These are phyloP conservation scores for Epizoanthus rinbou DNA, from an alignment of 92 coral and sea anemone species.

Conservation along the genomic window DNA sequence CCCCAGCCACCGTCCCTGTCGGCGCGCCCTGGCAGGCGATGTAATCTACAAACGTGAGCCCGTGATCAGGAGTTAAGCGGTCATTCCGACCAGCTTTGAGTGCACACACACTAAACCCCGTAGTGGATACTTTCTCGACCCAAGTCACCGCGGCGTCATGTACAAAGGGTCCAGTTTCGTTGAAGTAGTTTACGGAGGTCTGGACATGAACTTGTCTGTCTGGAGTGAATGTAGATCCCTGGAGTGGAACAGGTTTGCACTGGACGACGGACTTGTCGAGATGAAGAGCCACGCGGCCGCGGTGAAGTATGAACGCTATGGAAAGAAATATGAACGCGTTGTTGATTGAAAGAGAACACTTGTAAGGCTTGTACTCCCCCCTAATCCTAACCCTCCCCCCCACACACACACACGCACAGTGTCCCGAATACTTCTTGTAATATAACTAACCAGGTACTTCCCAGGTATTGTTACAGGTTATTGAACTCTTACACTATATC, in stretches of 20 bases:
- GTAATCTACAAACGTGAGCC: slow-evolving; percentile 65
- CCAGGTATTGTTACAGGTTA: too few relatives aligned
- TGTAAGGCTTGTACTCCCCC: not conserved
- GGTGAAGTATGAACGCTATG: slow-evolving; percentile 63
- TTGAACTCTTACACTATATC: too few relatives aligned
- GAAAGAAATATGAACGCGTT: not conserved
- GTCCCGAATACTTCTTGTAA: too few relatives aligned
- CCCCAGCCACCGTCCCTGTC: slow-evolving; percentile 68
- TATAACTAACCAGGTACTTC: too few relatives aligned
- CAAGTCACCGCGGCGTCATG: slow-evolving; percentile 79
- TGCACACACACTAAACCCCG: slow-evolving; percentile 64
- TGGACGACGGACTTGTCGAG: slow-evolving; percentile 57
- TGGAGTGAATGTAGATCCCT: slow-evolving; percentile 47
- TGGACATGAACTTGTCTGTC: slow-evolving; percentile 53
- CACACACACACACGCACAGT: too few relatives aligned
- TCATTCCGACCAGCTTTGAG: slow-evolving; percentile 76
- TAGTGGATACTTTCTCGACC: slow-evolving; percentile 62
- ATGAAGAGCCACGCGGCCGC: slow-evolving; percentile 64
- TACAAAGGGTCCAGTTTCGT: slow-evolving; percentile 52
- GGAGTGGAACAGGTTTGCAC: slow-evolving; percentile 51
- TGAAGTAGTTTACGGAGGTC: slow-evolving; percentile 64
- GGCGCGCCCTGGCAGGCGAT: slow-evolving; percentile 75
- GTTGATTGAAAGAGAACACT: not conserved
- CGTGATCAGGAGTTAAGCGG: slow-evolving; percentile 66
- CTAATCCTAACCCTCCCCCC: too few relatives aligned